phyloP scores from a whole-genome alignment of 2,797 vertebrate genomes.

The Apodemus agrarius region DNA sequence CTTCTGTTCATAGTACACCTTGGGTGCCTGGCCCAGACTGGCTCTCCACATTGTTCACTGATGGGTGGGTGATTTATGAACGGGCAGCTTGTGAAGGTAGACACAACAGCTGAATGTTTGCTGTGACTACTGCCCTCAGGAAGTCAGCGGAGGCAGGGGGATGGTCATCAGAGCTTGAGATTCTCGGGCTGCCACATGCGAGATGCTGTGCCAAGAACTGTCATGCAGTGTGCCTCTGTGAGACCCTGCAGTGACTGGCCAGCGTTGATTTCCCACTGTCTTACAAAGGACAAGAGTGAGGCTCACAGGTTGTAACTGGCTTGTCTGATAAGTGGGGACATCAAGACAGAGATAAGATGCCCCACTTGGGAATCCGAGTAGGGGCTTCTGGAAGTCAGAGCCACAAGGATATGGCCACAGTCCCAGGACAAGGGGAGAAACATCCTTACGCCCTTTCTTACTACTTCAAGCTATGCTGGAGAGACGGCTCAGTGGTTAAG shows the following conservation, averaged over 20 bases:
- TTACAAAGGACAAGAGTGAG: neutral
- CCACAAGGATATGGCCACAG: accelerated
- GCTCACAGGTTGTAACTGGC: no score
- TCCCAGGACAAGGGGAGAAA: neutral
- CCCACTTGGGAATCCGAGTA: neutral
- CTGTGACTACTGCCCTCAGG: accelerated
- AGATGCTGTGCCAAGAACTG: neutral
- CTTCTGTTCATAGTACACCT: accelerated
- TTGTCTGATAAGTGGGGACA: accelerated
- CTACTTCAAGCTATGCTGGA: neutral
- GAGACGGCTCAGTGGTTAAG: neutral
- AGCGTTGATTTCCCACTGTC: neutral
- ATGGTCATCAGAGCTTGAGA: neutral
- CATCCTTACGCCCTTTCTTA: neutral
- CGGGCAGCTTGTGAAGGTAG: accelerated
- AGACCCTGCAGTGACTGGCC: neutral
- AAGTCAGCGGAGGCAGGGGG: neutral
- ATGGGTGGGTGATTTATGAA: accelerated
- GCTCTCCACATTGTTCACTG: neutral
- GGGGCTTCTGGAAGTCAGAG: neutral
- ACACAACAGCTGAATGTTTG: accelerated
- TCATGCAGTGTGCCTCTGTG: neutral
- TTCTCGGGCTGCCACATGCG: accelerated
- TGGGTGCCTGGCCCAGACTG: accelerated
- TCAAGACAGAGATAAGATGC: neutral